A percentile compares a stretch with the other conserved stretches of the same genome.
Evolutionary conservation across 1,140 invertebrate genomes (phyloP).

Genomic region (Popillia japonica): DNA sequence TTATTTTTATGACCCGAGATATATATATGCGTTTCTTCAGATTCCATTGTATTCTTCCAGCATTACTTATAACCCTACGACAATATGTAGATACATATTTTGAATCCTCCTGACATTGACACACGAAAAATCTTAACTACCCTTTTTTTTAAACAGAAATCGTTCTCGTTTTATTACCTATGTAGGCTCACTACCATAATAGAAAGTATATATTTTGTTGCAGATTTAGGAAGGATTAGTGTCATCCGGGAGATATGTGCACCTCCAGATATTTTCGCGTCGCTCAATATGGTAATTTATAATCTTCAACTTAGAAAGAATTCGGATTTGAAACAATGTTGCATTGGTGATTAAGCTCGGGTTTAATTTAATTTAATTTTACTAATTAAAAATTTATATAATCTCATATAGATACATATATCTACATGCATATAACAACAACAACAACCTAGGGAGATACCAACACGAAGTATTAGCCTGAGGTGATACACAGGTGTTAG

Average conservation of each 20-base stretch:
- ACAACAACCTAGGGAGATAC: conserved; percentile 20
- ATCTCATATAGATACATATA: neutral
- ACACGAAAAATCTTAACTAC: conserved; percentile 29
- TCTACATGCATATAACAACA: neutral
- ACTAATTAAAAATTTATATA: conserved; percentile 21
- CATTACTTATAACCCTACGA: neutral
- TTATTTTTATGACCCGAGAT: conserved; percentile 43
- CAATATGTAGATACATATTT: conserved; percentile 11
- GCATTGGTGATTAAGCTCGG: neutral
- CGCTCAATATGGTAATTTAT: conserved; percentile 11
- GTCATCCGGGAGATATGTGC: neutral
- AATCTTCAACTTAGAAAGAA: neutral
- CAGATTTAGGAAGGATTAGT: conserved; percentile 8
- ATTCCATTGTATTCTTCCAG: neutral
- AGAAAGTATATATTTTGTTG: neutral
- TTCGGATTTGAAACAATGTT: conserved; percentile 5
- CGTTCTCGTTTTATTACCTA: neutral
- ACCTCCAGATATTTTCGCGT: neutral
- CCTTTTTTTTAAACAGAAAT: too few species aligned
- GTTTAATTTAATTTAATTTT: too few species aligned
- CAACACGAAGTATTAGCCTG: neutral
- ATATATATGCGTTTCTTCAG: neutral
- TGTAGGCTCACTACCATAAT: neutral
- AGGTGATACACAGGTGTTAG: conserved; percentile 19
- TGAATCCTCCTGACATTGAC: neutral